phyloP scores from a whole-genome alignment of 92 coral and sea anemone species.

The Palythoa grandiflora region DNA sequence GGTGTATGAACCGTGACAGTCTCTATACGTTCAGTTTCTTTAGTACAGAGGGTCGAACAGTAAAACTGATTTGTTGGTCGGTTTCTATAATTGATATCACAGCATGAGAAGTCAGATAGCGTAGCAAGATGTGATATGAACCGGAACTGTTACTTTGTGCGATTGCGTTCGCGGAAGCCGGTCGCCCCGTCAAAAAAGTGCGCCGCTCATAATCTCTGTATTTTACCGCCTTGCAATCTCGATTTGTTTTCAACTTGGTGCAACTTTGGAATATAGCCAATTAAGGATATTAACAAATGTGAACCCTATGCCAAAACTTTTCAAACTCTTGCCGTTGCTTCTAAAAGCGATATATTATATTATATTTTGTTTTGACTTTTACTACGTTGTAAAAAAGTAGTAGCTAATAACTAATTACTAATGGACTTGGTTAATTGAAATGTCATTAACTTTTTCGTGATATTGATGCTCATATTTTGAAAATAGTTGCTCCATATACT shows the following conservation, averaged over 20 bases:
- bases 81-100: not conserved
- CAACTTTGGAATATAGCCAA: not conserved
- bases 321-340: not conserved
- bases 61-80: not conserved
- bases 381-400: not conserved
- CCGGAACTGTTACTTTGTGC: constrained; percentile 19
- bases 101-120: not conserved
- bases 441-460: not conserved
- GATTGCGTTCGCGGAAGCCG: not conserved
- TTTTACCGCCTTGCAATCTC: not conserved
- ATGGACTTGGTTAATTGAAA: not conserved
- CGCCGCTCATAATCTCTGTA: not conserved
- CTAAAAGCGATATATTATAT: too few species aligned
- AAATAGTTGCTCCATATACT: not conserved
- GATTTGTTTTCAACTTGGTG: not conserved
- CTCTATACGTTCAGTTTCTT: not conserved
- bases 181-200: not conserved
- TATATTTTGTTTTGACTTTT: not conserved
- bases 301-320: not conserved
- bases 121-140: not conserved
- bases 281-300: not conserved
- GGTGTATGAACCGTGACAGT: not conserved
- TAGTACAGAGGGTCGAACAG: not conserved
- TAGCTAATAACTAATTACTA: not conserved
- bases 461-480: not conserved